These are phyloP conservation scores for Pantherophis vulpinus DNA, from an alignment of 2,797 vertebrate species.

Conservation along the genomic window DNA sequence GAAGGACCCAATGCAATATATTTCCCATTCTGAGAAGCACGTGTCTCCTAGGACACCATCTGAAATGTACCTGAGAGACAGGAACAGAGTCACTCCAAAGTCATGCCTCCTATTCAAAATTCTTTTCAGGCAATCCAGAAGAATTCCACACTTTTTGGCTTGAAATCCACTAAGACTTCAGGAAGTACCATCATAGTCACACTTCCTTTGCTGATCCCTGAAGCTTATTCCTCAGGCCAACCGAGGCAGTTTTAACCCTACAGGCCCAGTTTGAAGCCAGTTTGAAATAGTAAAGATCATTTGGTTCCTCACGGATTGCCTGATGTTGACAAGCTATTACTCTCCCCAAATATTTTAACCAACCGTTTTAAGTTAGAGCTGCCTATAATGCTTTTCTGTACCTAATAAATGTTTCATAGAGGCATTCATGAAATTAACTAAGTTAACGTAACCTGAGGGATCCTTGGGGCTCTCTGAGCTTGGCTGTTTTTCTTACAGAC, in stretches of 20 bases:
- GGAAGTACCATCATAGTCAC: background rate
- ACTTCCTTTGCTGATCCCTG: background rate
- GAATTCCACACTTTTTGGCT: background rate
- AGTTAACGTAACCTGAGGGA: background rate
- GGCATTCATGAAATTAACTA: background rate
- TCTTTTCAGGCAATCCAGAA: background rate
- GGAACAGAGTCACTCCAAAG: background rate
- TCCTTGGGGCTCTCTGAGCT: background rate
- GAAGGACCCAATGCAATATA: background rate
- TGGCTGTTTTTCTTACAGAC: background rate
- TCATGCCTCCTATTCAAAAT: background rate
- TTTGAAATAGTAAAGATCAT: background rate
- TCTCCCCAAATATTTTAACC: background rate
- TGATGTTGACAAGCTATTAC: background rate
- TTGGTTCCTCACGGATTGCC: background rate
- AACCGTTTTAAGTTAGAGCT: background rate
- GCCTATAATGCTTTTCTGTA: background rate
- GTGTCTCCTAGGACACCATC: background rate
- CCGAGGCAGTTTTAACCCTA: background rate
- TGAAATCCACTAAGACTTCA: background rate
- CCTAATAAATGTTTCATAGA: background rate
- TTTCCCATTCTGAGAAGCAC: background rate
- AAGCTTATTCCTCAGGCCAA: background rate
- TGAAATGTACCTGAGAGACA: background rate
- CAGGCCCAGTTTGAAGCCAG: background rate